phyloP scores from a whole-genome alignment of 2,797 vertebrate genomes.

The Discoglossus pictus region DNA sequence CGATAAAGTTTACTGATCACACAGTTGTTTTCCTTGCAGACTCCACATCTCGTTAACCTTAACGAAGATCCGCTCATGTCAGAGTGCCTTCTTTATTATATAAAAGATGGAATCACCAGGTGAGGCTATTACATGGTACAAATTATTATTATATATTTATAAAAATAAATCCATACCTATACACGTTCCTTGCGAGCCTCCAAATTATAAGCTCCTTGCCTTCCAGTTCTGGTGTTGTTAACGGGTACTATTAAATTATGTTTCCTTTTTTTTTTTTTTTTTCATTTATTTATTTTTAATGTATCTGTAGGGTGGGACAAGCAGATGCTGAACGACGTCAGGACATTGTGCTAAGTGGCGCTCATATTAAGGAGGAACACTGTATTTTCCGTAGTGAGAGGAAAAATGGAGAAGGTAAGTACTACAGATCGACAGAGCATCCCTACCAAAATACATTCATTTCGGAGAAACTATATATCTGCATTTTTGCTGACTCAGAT shows the following conservation, averaged over 20 bases:
- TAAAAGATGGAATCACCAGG: slow-evolving; percentile 98
- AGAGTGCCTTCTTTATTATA: slow-evolving; percentile 98
- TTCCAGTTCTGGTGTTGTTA: too few relatives aligned
- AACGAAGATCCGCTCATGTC: slow-evolving; percentile 99
- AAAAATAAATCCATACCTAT: too few relatives aligned
- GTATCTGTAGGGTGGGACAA: slow-evolving; percentile 88
- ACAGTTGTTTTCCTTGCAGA: slow-evolving; percentile 72
- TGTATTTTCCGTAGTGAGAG: slow-evolving; percentile 94
- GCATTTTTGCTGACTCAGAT: too few relatives aligned
- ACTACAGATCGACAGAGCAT: too few relatives aligned
- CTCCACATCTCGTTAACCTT: slow-evolving; percentile 96
- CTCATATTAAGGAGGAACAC: slow-evolving; percentile 96
- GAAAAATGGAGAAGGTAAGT: slow-evolving; percentile 87
- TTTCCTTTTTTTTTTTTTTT: not conserved
- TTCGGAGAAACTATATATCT: too few relatives aligned
- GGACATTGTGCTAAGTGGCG: slow-evolving; percentile 96
- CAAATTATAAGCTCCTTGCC: too few relatives aligned
- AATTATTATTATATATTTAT: too few relatives aligned
- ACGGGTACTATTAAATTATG: too few relatives aligned
- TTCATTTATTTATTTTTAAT: too few relatives aligned
- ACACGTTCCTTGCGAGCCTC: too few relatives aligned
- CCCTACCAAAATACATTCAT: too few relatives aligned
- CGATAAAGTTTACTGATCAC: not conserved
- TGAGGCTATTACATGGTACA: slow-evolving; percentile 56
- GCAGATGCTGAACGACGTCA: slow-evolving; percentile 92